Base-by-base conservation (phyloP, 2,797 vertebrate genomes). In the Scolopax rusticola region DNA sequence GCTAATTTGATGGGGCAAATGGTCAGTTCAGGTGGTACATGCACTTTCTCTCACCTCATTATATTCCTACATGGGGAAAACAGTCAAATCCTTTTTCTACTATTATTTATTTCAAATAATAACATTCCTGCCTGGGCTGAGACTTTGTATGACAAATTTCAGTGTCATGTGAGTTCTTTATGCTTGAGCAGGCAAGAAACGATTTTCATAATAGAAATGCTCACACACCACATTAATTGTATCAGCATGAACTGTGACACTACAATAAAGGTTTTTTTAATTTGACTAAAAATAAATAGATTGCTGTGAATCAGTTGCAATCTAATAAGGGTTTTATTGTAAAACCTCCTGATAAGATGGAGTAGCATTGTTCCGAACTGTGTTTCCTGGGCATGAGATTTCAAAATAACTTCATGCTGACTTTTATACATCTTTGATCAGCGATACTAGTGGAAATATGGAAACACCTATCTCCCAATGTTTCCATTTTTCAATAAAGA, bases 261-360 rank as follows among this genome's bases (percentile, higher is more conserved):
- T 80, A 85, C 84, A 96, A 90, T 94, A 81, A 96, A 95, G 41
- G 60, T 79, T 95, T 77, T 84, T 97, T 89, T 94, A 97, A 96
- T 96, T 96, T 97, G 90, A 89, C 69, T 94, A 84, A 94, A 91
- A 97, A 84, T 91, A 80, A 97, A 96, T 87, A 93, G 59, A 75
- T 95, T 96, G 79, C 91, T 91, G 59, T 70, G 70, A 97, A 95
- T 96, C 84, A 90, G 90, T 85, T 95, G 83, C 59, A 92, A 53
- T 87, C 69, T 96, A 96, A 90, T 96, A 94, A 93, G 63, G 38
- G 67, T 77, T 48, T 93, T 93, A 54, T 47, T 92, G 79, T 91
- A 88, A 96, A 94, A 57, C 79, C 59, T 78, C 30, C 90, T 82
- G 84, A 90, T 89, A 84, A 92, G 6, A 76, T 60, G 59, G 80